phyloP scores from a whole-genome alignment of 2,888 invertebrate genomes.

The Gryllus longicercus region DNA sequence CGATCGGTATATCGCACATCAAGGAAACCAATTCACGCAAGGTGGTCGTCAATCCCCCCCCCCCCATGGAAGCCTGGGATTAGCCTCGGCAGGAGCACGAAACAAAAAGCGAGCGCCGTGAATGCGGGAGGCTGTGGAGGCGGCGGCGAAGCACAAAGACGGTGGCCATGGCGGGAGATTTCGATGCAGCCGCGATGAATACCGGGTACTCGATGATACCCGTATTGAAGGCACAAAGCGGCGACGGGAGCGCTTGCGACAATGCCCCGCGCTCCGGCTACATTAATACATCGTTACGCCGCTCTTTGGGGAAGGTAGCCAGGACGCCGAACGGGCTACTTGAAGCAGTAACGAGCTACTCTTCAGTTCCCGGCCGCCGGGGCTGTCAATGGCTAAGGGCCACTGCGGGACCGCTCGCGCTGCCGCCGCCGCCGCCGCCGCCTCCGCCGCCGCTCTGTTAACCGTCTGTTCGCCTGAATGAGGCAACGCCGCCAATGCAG shows the following conservation, averaged over 20 bases:
- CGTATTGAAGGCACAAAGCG: slow-evolving; percentile 1
- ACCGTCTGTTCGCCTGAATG: background rate
- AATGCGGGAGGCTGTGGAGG: too few relatives aligned
- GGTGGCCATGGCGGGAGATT: background rate
- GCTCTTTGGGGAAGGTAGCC: background rate
- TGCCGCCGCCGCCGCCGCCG: background rate
- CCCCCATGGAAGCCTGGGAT: too few relatives aligned
- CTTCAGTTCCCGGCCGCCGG: background rate
- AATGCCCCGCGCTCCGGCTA: background rate
- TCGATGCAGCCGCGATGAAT: background rate
- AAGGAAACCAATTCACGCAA: too few relatives aligned
- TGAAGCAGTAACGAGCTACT: background rate
- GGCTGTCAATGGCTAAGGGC: background rate
- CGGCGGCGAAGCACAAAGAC: too few relatives aligned
- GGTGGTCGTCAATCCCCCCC: too few relatives aligned
- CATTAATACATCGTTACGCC: background rate
- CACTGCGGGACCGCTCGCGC: background rate
- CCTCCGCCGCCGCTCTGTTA: background rate
- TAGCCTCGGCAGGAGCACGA: too few relatives aligned
- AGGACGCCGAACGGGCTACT: background rate
- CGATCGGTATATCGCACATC: too few relatives aligned
- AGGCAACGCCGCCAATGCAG: background rate
- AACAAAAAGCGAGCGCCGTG: too few relatives aligned
- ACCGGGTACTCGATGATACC: slow-evolving; percentile 17
- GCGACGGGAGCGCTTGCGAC: background rate